phyloP scores from a whole-genome alignment of 2,113 vertebrate species.

The Macrotus californicus region DNA sequence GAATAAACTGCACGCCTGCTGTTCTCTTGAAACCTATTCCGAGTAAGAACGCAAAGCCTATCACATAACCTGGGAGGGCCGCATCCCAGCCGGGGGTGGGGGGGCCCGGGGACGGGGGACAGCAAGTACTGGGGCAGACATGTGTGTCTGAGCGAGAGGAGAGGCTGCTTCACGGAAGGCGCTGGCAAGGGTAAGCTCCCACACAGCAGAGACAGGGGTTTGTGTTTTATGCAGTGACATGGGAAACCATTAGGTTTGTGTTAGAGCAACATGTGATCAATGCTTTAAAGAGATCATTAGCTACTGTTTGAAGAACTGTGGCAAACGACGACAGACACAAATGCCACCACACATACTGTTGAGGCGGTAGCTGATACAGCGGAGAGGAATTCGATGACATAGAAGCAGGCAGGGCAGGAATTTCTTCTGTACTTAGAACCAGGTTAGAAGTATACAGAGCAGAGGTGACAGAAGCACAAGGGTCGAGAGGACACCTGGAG shows the following conservation, averaged over 20 bases:
- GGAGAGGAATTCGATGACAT: neutral
- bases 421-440: neutral
- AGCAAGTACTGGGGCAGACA: neutral
- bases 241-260: neutral
- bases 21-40: neutral
- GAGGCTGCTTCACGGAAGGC: neutral
- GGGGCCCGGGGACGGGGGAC: no score
- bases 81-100: neutral
- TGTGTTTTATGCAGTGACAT: neutral
- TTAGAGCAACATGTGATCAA: neutral
- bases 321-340: neutral
- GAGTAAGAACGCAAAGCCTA: neutral
- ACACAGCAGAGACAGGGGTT: neutral
- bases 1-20: neutral
- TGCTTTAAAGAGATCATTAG: neutral
- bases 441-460: neutral
- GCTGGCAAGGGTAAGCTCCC: neutral
- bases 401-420: neutral
- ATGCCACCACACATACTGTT: neutral
- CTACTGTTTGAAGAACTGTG: neutral
- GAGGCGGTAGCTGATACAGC: neutral
- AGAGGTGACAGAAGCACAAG: neutral
- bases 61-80: neutral
- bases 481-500: neutral
- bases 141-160: neutral